A percentile compares a stretch with the other conserved stretches of the same genome.
These are phyloP conservation scores for Gambusia holbrooki DNA, from an alignment of 2,113 vertebrate genomes.

Conservation along the genomic window DNA sequence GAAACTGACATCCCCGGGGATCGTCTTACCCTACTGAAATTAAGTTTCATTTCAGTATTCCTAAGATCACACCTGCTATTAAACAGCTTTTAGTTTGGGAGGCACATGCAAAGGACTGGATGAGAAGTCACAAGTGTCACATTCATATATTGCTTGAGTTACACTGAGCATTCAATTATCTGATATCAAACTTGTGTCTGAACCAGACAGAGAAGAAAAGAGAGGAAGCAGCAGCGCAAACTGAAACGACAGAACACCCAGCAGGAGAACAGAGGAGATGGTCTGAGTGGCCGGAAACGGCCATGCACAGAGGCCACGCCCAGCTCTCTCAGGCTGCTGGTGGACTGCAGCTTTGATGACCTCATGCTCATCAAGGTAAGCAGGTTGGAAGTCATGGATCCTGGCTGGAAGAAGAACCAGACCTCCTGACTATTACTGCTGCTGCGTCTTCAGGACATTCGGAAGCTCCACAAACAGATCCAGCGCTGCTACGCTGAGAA, in stretches of 20 bases:
- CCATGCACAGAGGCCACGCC: slow-evolving; percentile 79
- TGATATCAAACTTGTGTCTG: neutral
- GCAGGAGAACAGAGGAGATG: slow-evolving; percentile 66
- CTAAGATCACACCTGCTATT: no score
- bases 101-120: no score
- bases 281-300: slow-evolving; percentile 76
- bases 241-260: slow-evolving; percentile 80
- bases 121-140: no score
- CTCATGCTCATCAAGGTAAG: slow-evolving; percentile 91
- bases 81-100: no score
- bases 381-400: neutral
- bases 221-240: slow-evolving; percentile 91
- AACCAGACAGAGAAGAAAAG: slow-evolving; percentile 90
- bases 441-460: slow-evolving; percentile 84
- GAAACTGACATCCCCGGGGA: no score
- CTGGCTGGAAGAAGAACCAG: neutral
- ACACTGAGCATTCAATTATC: no score
- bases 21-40: no score
- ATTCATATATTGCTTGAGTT: no score
- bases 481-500: slow-evolving; percentile 97
- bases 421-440: fast-evolving
- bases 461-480: slow-evolving; percentile 98
- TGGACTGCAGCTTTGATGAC: slow-evolving; percentile 95
- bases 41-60: no score
- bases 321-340: slow-evolving; percentile 85